Evolutionary conservation across 2,113 vertebrate species (phyloP).

Genomic region (Corythaeola cristata): DNA sequence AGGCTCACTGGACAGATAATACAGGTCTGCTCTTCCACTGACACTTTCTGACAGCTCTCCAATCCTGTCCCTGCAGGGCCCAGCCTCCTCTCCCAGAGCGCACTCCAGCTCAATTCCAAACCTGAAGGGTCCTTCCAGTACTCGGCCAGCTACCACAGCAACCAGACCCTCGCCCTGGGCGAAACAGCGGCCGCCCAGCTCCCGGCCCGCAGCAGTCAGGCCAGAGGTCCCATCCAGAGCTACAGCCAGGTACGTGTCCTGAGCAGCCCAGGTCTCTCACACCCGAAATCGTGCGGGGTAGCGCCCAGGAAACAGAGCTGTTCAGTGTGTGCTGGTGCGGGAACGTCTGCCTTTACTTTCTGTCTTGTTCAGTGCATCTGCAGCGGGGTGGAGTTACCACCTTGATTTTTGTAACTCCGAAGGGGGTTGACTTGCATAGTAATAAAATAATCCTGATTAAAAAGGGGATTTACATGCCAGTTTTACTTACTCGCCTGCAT

Average conservation of each 20-base stretch:
- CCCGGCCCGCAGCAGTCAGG: slow-evolving; percentile 85
- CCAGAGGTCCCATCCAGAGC: slow-evolving; percentile 90
- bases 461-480: not conserved
- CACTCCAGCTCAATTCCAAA: slow-evolving; percentile 97
- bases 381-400: not conserved
- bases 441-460: not conserved
- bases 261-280: not conserved
- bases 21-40: slow-evolving; percentile 78
- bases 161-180: slow-evolving; percentile 94
- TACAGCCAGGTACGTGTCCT: slow-evolving; percentile 91
- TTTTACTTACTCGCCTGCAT: not conserved
- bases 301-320: not conserved
- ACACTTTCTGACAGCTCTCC: slow-evolving; percentile 84
- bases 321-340: accelerated
- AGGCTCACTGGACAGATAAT: slow-evolving; percentile 74
- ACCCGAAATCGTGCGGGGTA: not conserved
- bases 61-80: slow-evolving; percentile 88
- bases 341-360: not conserved
- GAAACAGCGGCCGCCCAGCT: slow-evolving; percentile 85
- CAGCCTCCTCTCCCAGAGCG: slow-evolving; percentile 95
- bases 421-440: not conserved
- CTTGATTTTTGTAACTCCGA: not conserved
- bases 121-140: slow-evolving; percentile 97
- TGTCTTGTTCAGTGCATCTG: not conserved
- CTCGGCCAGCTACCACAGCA: slow-evolving; percentile 98